Evolutionary conservation across 2,888 invertebrate species (phyloP), one percentile per base, ranked within the genome.

Genomic region (Dolomedes plantarius): DNA sequence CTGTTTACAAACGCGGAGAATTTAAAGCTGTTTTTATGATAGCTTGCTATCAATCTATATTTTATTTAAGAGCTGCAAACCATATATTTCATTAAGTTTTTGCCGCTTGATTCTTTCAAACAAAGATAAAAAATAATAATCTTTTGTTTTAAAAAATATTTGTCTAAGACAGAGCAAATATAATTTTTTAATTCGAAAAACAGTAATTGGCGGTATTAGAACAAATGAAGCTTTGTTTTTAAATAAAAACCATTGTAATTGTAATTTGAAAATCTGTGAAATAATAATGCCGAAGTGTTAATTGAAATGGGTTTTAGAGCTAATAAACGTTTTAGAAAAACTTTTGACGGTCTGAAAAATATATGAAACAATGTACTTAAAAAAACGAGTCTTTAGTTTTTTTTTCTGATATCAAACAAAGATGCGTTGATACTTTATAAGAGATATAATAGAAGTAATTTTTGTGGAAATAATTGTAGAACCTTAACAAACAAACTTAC

Each of bases 91-190:
- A 56, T 23, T 23, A 23, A 23, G 3, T 56, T 56, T 56, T 56
- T 56, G 19, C 56, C 56, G 6, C 23, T 23, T 56, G 56, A 36
- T 56, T 23, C 23, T 56, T 6, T 56, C 3, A 46, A 46, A 46
- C 16, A 16, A 46, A 46, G n/a, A 46, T 36, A 36, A 46, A 46
- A 46, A 46, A 46, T 46, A 9, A 46, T 46, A 9, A 46, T 16
- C 46, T 46, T 46, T 46, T 46, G 46, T 46, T 46, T 46, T 16
- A 46, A 46, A 46, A 56, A 56, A 56, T 56, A 56, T 56, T 56
- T 56, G 16, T 56, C 23, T 56, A 56, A 19, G 56, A 2, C 23
- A 23, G 23, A 3, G 23, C 23, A 56, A 56, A 56, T 23, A 56
- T 23, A 56, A 23, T 56, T 56, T 56, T 56, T 56, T 56, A 23